phyloP scores from a whole-genome alignment of 2,797 vertebrate genomes.

The Macroramphosus scolopax region DNA sequence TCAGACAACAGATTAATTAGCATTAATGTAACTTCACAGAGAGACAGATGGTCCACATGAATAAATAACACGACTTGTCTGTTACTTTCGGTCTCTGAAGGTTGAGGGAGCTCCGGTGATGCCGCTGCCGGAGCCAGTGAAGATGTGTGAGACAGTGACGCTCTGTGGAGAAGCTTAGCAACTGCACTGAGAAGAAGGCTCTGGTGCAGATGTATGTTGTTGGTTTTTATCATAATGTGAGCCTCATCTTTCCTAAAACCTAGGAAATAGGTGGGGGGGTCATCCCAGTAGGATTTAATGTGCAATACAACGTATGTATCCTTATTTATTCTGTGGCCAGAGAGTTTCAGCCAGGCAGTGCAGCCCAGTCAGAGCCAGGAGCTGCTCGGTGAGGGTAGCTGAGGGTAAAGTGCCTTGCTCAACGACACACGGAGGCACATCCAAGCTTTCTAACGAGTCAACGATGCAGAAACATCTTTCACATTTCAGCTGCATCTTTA shows the following conservation, averaged over 20 bases:
- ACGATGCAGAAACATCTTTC: constrained; percentile 24
- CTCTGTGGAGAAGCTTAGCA: constrained; percentile 69
- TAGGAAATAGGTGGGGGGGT: too few species aligned
- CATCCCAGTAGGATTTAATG: constrained; percentile 7
- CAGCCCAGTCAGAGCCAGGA: background rate
- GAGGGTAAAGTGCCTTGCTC: constrained; percentile 58
- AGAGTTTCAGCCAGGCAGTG: constrained; percentile 11
- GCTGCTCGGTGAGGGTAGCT: constrained; percentile 20
- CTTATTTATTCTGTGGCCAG: constrained; percentile 13
- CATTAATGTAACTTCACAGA: background rate
- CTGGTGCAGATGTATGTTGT: background rate
- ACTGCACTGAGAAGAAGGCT: constrained; percentile 14
- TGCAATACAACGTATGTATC: constrained; percentile 7
- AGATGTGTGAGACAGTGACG: constrained; percentile 56
- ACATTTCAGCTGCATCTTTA: constrained; percentile 8
- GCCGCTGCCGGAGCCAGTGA: constrained; percentile 47
- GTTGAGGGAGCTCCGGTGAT: constrained; percentile 26
- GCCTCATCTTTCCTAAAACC: too few species aligned
- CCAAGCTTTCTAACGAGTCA: constrained; percentile 20
- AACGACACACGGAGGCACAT: constrained; percentile 11
- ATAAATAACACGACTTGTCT: background rate
- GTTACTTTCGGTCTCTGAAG: constrained; percentile 38
- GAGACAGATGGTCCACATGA: background rate
- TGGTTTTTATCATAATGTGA: too few species aligned
- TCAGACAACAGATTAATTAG: background rate